Base-by-base conservation (phyloP, 2,888 invertebrate genomes). In the Ariolimax columbianus region DNA sequence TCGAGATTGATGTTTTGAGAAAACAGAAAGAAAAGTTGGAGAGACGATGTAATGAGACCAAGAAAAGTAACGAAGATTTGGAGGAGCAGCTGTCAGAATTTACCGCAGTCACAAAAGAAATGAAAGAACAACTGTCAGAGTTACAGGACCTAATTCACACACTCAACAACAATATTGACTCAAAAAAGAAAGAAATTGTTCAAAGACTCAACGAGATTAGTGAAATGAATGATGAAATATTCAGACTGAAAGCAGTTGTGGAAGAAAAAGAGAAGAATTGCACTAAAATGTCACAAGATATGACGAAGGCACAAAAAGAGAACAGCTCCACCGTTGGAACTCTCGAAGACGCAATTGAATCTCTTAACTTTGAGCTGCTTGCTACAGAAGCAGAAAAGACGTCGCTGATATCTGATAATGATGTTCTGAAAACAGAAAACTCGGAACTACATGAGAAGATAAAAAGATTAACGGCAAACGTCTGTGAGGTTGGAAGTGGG, bases 291-390 rank as follows among this genome's bases (percentile, higher is more conserved):
- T 78, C 51, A 51, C 59, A 26, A 75, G 68, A 47, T 75, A 68
- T 83, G 6, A 63, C 79, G n/a, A 66, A 82, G n/a, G 59, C 75
- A 1, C 38, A 59, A 36, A 78, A 78, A 36, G 79, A 84, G 73
- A n/a, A 33, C 26, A 73, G 43, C 55, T 59, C 59, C 26, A 89
- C 88, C 47, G 73, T 89, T 36, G 91, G 90, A 9, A 89, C 88
- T n/a, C 88, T 89, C 23, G 89, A 91, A 85, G 91, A 90, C 86
- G 87, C 87, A 26, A 89, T 92, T 86, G 91, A 92, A 82, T 88
- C 90, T 2, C 75, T 91, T 70, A 91, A 91, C 77, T 89, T 89
- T 86, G 91, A 92, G 82, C 88, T 89, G 75, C 78, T 86, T 19
- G 85, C 87, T 33, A 73, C 90, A 38, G 89, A 90, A 83, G 77